phyloP scores from a whole-genome alignment of 2,113 vertebrate species.

The Rhinoderma darwinii region DNA sequence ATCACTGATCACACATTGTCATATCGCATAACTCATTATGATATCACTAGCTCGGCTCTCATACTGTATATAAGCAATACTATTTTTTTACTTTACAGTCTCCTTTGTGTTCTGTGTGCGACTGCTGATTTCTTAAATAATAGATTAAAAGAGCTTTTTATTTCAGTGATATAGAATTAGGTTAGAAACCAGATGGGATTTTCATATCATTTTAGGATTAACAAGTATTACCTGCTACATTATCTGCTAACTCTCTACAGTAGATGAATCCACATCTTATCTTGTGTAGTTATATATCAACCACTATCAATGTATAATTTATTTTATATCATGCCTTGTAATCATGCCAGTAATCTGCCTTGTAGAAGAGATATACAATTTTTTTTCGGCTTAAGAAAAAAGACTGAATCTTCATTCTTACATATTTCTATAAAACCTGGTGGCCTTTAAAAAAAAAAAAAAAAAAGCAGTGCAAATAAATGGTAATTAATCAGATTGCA shows the following conservation, averaged over 20 bases:
- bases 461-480: too few species aligned
- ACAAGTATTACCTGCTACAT: constrained; percentile 37
- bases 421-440: background rate
- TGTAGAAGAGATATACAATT: background rate
- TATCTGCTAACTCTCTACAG: constrained; percentile 39
- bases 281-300: background rate
- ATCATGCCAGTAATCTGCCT: background rate
- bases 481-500: too few species aligned
- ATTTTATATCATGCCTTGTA: background rate
- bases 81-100: background rate
- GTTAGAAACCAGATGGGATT: constrained; percentile 41
- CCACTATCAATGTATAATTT: background rate
- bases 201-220: constrained; percentile 53
- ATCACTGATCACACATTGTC: background rate
- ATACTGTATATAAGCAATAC: background rate
- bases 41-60: background rate
- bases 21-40: background rate
- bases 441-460: background rate
- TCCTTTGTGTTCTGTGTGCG: background rate
- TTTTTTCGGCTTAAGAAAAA: background rate
- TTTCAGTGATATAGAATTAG: constrained; percentile 21
- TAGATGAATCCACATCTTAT: constrained; percentile 24
- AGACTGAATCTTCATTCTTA: background rate
- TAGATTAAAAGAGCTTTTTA: constrained; percentile 13
- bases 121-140: constrained; percentile 1